Evolutionary conservation across 53 echinoderm and acorn worm genomes (phyloP).

Genomic region (Glandiceps talaboti): DNA sequence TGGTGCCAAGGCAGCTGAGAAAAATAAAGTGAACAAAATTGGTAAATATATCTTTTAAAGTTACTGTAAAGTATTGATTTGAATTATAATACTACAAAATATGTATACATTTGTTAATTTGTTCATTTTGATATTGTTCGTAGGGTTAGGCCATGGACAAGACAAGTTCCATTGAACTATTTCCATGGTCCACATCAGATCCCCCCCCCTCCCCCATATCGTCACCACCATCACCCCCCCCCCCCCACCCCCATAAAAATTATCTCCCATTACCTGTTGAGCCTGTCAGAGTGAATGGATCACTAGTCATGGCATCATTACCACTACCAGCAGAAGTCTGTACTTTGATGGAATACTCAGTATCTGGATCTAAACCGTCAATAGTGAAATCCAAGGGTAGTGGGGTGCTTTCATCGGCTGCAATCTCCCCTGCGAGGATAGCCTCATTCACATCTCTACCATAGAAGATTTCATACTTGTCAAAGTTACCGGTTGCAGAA

Average conservation of each 20-base stretch:
- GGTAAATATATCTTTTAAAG: too few relatives aligned
- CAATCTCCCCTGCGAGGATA: slow-evolving; percentile 8
- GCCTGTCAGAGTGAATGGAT: neutral
- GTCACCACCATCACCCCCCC: neutral
- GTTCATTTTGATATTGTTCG: too few relatives aligned
- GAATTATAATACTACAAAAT: too few relatives aligned
- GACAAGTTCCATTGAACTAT: too few relatives aligned
- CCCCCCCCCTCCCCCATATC: too few relatives aligned
- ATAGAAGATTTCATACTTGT: slow-evolving; percentile 13
- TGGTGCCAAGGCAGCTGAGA: neutral
- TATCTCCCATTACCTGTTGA: neutral
- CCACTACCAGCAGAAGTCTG: neutral
- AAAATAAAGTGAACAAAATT: neutral
- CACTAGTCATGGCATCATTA: neutral
- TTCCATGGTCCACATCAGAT: too few relatives aligned
- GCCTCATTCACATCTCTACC: neutral
- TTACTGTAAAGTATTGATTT: too few relatives aligned
- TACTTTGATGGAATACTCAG: neutral
- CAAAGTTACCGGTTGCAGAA: neutral
- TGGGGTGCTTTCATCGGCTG: neutral
- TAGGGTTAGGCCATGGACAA: too few relatives aligned
- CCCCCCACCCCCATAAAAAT: neutral
- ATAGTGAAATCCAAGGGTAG: neutral
- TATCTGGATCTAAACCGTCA: neutral
- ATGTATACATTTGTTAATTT: too few relatives aligned